phyloP scores from a whole-genome alignment of 1,140 invertebrate species.

The Drosophila subobscura region DNA sequence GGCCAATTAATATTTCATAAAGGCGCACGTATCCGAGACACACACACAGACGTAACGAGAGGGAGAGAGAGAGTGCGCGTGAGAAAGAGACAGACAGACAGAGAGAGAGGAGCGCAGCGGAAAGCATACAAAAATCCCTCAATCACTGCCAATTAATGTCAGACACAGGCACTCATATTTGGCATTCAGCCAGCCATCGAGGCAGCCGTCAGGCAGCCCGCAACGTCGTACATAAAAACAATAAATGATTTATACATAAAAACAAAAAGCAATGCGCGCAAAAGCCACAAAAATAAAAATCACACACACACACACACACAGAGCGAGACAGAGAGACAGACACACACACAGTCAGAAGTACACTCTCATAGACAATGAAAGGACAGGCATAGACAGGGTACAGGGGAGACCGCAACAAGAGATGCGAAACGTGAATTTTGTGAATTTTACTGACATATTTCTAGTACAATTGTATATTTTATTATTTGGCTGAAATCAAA shows the following conservation, averaged over 20 bases:
- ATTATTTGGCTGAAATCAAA: constrained; percentile 74
- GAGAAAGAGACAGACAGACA: constrained; percentile 8
- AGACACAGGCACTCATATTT: constrained; percentile 80
- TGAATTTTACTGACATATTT: constrained; percentile 79
- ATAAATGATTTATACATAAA: constrained; percentile 81
- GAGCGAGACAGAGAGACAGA: constrained; percentile 7
- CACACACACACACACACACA: constrained; percentile 51
- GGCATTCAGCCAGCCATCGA: constrained; percentile 61
- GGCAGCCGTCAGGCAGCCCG: constrained; percentile 56
- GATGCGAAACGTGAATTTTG: constrained; percentile 76
- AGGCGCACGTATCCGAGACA: constrained; percentile 71
- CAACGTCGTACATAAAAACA: constrained; percentile 76
- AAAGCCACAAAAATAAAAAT: constrained; percentile 82
- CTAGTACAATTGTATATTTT: constrained; percentile 80
- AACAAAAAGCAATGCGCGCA: constrained; percentile 76
- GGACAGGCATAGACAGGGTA: constrained; percentile 8
- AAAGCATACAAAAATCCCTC: constrained; percentile 75
- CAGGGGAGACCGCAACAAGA: constrained; percentile 56
- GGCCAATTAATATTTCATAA: constrained; percentile 82
- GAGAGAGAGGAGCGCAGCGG: neutral
- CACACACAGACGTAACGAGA: constrained; percentile 18
- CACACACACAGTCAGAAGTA: constrained; percentile 10
- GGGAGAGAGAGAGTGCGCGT: neutral
- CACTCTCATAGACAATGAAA: constrained; percentile 39
- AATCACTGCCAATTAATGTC: constrained; percentile 82